Percentiles rank a stretch among this genome's conserved stretches.
Evolutionary conservation across 2,888 invertebrate species (phyloP).

Genomic region (Kryphioiulus occultus): DNA sequence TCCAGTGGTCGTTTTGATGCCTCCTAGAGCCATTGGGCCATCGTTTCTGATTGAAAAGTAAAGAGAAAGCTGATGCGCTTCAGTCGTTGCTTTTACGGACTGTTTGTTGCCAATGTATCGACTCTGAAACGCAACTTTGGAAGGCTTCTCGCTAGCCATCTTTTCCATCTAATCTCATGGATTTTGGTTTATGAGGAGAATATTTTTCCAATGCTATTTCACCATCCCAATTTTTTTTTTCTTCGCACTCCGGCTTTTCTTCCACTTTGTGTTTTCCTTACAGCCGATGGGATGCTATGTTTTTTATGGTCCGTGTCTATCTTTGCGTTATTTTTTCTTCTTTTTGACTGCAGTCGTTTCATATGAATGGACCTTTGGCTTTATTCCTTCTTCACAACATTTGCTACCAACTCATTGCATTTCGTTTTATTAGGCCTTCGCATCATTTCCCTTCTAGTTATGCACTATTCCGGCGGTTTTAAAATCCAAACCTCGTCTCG

Average conservation of each 20-base stretch:
- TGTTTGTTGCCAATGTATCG: background rate
- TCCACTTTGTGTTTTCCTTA: slow-evolving; percentile 5
- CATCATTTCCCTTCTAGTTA: background rate
- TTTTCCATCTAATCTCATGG: slow-evolving; percentile 5
- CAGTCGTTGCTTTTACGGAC: background rate
- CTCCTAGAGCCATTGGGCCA: background rate
- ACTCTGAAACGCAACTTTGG: slow-evolving; percentile 5
- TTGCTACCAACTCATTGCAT: background rate
- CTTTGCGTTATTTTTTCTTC: background rate
- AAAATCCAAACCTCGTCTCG: slow-evolving; percentile 5
- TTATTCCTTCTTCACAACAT: slow-evolving; percentile 5
- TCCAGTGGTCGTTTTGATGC: background rate
- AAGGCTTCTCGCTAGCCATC: background rate
- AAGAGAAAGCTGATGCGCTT: slow-evolving; percentile 4
- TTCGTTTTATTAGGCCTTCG: background rate
- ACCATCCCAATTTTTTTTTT: background rate
- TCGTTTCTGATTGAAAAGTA: slow-evolving; percentile 5
- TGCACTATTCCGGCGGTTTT: background rate
- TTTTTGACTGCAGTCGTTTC: background rate
- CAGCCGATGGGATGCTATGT: background rate
- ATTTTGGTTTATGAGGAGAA: slow-evolving; percentile 5
- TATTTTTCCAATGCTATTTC: slow-evolving; percentile 5
- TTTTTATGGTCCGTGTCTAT: background rate
- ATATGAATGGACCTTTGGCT: background rate
- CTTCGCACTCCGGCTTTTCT: background rate